Conservation (phyloP, 37 sponge, comb jelly and placozoan genomes). For the Crambe crambe region DNA sequence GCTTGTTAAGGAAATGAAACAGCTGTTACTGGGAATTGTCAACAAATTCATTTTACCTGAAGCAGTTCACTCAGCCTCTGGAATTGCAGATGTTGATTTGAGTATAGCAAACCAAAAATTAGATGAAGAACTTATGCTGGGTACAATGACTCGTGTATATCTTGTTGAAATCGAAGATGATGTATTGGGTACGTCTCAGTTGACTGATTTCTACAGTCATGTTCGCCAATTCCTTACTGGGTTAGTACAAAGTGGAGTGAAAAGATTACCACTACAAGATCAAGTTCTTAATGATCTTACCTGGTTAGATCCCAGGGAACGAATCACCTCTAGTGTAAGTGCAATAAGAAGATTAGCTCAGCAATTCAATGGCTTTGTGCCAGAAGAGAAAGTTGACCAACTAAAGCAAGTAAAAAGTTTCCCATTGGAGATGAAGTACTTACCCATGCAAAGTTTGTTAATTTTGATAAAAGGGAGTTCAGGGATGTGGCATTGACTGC, state of each 20-base stretch:
- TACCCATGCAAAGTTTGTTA: slow-evolving; percentile 43
- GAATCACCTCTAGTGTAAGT: background rate
- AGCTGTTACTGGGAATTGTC: background rate
- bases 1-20: background rate
- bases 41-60: background rate
- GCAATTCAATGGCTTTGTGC: background rate
- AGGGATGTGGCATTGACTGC: no score
- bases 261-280: background rate
- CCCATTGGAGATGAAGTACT: slow-evolving; percentile 60
- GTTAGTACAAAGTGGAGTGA: background rate
- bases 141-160: background rate
- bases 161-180: background rate
- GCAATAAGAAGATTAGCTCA: background rate
- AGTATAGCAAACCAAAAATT: background rate
- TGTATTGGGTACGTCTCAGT: background rate
- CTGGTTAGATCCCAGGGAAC: background rate
- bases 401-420: background rate
- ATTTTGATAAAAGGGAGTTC: slow-evolving; percentile 36
- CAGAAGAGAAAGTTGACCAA: background rate
- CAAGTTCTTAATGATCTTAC: slow-evolving; percentile 7
- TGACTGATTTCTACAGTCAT: background rate
- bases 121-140: background rate
- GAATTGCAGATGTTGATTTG: background rate
- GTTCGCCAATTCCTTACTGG: background rate
- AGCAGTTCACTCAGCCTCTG: background rate